phyloP scores from a whole-genome alignment of 2,888 invertebrate genomes.

The Serrognathus titanus region DNA sequence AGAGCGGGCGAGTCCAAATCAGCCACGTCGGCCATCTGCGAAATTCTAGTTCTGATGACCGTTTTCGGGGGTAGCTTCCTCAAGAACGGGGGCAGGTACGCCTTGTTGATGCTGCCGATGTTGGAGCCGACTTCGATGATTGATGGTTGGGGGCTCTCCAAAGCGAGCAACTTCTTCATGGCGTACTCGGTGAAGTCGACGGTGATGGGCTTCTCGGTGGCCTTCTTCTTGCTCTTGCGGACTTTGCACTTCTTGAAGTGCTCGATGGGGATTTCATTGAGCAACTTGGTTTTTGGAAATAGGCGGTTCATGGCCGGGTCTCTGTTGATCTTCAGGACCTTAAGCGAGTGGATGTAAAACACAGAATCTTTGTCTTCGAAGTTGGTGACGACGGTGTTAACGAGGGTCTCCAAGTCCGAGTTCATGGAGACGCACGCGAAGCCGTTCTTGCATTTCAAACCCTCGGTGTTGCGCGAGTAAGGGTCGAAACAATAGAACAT shows the following conservation, averaged over 20 bases:
- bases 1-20: constrained; percentile 59
- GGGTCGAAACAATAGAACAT: constrained; percentile 66
- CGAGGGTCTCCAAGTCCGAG: constrained; percentile 56
- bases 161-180: constrained; percentile 35
- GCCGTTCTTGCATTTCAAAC: constrained; percentile 50
- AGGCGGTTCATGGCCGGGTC: constrained; percentile 37
- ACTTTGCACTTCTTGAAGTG: constrained; percentile 37
- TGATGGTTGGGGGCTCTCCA: constrained; percentile 35
- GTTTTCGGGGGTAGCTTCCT: constrained; percentile 29
- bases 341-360: constrained; percentile 60
- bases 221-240: constrained; percentile 38
- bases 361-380: constrained; percentile 50
- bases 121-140: constrained; percentile 40
- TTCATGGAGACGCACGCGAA: constrained; percentile 63
- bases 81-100: constrained; percentile 34
- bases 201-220: constrained; percentile 40
- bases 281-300: constrained; percentile 38
- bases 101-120: constrained; percentile 39
- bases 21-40: constrained; percentile 32
- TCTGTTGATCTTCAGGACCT: constrained; percentile 54
- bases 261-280: constrained; percentile 40
- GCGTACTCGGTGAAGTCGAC: constrained; percentile 32
- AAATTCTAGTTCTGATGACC: constrained; percentile 25
- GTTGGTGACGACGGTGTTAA: constrained; percentile 54
- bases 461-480: constrained; percentile 60